Percentiles rank a stretch among this genome's conserved stretches.
phyloP scores from a whole-genome alignment of 1,140 invertebrate species.

The Chymomyza costata region DNA sequence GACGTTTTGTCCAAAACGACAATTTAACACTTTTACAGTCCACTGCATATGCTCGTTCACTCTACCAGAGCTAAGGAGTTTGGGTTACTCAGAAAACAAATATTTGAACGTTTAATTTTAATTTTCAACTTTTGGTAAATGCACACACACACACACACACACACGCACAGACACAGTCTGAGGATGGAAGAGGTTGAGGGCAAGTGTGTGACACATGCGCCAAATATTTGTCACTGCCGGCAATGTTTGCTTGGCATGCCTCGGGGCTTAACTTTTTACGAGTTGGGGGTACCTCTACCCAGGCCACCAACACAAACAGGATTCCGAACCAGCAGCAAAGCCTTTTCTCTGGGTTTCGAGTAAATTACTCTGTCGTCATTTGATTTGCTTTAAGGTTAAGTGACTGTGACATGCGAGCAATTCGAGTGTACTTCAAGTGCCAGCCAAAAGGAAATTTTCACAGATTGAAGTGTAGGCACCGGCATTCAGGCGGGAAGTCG shows the following conservation, averaged over 20 bases:
- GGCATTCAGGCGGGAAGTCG: constrained; percentile 19
- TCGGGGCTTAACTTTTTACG: too few relatives aligned
- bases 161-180: background rate
- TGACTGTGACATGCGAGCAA: constrained; percentile 42
- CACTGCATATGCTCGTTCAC: background rate
- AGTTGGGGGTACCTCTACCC: too few relatives aligned
- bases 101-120: constrained; percentile 60
- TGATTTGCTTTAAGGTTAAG: constrained; percentile 67
- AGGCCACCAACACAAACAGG: background rate
- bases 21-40: constrained; percentile 55
- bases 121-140: constrained; percentile 46
- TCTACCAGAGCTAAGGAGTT: background rate
- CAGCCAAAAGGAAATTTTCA: background rate
- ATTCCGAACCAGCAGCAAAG: background rate
- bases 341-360: constrained; percentile 10
- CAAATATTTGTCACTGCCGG: constrained; percentile 13
- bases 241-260: too few relatives aligned
- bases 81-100: constrained; percentile 29
- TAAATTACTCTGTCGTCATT: constrained; percentile 42
- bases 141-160: background rate
- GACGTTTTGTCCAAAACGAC: constrained; percentile 55
- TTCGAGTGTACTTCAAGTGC: background rate
- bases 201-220: constrained; percentile 34
- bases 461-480: constrained; percentile 19
- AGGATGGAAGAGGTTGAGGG: background rate